These are phyloP conservation scores for Orcinus orca DNA, from an alignment of 2,113 vertebrate genomes.

Conservation along the genomic window DNA sequence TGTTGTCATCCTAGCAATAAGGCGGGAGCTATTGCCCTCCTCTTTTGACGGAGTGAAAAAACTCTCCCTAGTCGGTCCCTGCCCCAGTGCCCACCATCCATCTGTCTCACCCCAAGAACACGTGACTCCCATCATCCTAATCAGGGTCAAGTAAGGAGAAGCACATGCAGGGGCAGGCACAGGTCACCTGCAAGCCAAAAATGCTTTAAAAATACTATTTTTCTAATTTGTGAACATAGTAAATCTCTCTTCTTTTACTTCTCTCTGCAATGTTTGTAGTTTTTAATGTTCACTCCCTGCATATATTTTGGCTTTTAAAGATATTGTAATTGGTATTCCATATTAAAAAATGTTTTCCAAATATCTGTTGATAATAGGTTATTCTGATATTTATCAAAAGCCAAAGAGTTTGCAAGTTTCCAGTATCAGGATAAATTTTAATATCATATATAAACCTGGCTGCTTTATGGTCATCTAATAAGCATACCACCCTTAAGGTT, in stretches of 20 bases:
- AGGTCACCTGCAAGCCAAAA: too few species aligned
- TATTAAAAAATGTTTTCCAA: background rate
- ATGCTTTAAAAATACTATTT: background rate
- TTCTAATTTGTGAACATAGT: background rate
- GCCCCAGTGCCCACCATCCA: too few species aligned
- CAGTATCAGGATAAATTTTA: background rate
- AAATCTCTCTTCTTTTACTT: background rate
- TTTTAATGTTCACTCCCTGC: background rate
- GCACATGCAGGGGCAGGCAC: too few species aligned
- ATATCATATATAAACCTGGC: background rate
- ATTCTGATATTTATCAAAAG: conserved; percentile 23
- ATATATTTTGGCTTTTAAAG: background rate
- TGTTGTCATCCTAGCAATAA: too few species aligned
- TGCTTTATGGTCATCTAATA: background rate
- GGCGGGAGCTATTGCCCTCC: too few species aligned
- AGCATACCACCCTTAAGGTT: background rate
- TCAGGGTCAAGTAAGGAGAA: too few species aligned
- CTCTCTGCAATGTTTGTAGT: background rate
- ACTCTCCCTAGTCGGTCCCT: too few species aligned
- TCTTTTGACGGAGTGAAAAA: too few species aligned
- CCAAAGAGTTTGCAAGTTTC: background rate
- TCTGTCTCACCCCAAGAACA: too few species aligned
- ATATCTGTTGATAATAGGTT: background rate
- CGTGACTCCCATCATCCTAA: too few species aligned
- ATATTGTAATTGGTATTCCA: background rate